Conservation (phyloP, 2,113 vertebrate genomes). For the Gnathonemus longibarbis region DNA sequence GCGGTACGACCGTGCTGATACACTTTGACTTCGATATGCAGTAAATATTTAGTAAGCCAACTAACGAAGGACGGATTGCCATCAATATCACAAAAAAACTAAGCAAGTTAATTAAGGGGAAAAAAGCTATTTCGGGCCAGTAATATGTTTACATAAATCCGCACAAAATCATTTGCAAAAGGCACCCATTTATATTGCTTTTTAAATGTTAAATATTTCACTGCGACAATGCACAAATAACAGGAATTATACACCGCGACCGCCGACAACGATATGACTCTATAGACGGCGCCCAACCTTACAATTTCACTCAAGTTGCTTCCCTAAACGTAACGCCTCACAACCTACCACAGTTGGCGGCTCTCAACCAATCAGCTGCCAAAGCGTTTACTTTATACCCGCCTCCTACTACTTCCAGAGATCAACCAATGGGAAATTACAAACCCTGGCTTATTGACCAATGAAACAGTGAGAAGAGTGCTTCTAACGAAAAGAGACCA, state of each 20-base stretch:
- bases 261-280: conserved; percentile 38
- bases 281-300: conserved; percentile 47
- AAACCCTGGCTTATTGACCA: neutral
- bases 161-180: neutral
- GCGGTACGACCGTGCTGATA: neutral
- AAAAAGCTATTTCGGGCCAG: neutral
- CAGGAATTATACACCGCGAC: neutral
- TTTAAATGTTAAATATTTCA: neutral
- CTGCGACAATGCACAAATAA: neutral
- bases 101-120: neutral
- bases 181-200: neutral
- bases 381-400: neutral
- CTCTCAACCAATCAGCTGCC: neutral
- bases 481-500: neutral
- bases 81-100: neutral
- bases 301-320: conserved; percentile 14
- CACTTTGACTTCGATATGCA: neutral
- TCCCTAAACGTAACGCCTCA: neutral
- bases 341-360: neutral
- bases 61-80: neutral
- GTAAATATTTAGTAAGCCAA: neutral
- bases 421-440: neutral
- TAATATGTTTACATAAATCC: neutral
- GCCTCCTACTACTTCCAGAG: neutral
- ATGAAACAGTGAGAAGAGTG: neutral